phyloP scores from a whole-genome alignment of 35 echinoderm and acorn worm species.

The Eucidaris tribuloides region DNA sequence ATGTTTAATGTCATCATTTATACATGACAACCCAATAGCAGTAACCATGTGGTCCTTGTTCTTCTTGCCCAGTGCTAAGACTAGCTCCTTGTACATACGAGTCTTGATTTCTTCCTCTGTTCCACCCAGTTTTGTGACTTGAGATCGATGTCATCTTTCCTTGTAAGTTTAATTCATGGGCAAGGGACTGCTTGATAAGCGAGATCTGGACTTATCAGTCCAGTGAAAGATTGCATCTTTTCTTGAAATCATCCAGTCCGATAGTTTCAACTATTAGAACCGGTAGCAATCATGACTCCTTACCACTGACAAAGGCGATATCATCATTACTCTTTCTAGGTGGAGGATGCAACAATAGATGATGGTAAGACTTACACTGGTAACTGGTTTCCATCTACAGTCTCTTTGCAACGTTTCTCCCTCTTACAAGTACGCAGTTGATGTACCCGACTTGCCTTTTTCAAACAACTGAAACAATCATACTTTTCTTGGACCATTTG shows the following conservation, averaged over 20 bases:
- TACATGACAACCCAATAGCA: conserved; percentile 26
- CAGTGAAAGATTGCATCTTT: not conserved
- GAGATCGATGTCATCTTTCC: conserved; percentile 5
- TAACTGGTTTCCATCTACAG: not conserved
- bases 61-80: not conserved
- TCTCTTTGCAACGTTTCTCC: conserved; percentile 5
- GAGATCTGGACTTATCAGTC: too few species aligned
- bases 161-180: conserved; percentile 28
- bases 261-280: not conserved
- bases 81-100: not conserved
- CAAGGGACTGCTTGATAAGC: not conserved
- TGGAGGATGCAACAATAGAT: conserved; percentile 8
- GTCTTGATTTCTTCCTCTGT: conserved; percentile 19
- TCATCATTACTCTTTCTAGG: not conserved
- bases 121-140: conserved; percentile 37
- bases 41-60: not conserved
- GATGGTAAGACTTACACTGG: conserved; percentile 29
- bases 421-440: conserved; percentile 7
- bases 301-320: not conserved
- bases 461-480: conserved; percentile 54
- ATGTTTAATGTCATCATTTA: conserved; percentile 10
- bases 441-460: conserved; percentile 25
- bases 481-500: conserved; percentile 24
- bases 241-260: not conserved
- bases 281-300: conserved; percentile 40